Evolutionary conservation across 2,797 vertebrate species (phyloP).

Genomic region (Echiichthys vipera): DNA sequence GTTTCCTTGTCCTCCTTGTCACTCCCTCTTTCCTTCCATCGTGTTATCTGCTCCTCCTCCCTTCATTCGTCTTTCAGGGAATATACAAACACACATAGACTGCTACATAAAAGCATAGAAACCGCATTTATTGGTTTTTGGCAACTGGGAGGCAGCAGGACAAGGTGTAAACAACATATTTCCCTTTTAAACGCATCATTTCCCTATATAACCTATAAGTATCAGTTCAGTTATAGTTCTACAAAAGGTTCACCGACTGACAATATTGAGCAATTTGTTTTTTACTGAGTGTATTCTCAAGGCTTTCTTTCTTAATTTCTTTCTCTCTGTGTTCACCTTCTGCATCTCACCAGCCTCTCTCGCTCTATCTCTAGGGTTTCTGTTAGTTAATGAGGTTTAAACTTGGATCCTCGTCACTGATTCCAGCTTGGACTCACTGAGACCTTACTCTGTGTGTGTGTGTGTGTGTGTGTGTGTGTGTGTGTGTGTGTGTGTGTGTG

Average conservation of each 20-base stretch:
- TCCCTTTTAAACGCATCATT: too few species aligned
- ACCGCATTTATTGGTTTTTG: not conserved
- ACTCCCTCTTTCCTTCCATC: not conserved
- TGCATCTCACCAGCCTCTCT: conserved; percentile 1
- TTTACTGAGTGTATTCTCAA: not conserved
- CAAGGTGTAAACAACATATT: not conserved
- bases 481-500: conserved; percentile 7
- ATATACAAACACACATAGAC: not conserved
- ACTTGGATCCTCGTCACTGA: conserved; percentile 63
- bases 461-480: conserved; percentile 22
- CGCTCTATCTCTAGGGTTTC: conserved; percentile 40
- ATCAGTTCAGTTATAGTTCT: too few species aligned
- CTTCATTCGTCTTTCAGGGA: not conserved
- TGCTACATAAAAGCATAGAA: not conserved
- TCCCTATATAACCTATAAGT: too few species aligned
- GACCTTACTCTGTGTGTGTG: conserved; percentile 16
- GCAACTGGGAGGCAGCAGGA: not conserved
- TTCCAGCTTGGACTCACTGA: conserved; percentile 57
- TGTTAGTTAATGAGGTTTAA: conserved; percentile 69
- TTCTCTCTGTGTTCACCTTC: conserved; percentile 1
- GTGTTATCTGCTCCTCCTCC: not conserved
- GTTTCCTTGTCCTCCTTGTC: not conserved
- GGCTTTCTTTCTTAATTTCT: conserved; percentile 3
- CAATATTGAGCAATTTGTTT: not conserved
- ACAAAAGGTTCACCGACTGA: not conserved